Evolutionary conservation across 2,113 vertebrate species (phyloP).

Genomic region (Phaetusa simplex): DNA sequence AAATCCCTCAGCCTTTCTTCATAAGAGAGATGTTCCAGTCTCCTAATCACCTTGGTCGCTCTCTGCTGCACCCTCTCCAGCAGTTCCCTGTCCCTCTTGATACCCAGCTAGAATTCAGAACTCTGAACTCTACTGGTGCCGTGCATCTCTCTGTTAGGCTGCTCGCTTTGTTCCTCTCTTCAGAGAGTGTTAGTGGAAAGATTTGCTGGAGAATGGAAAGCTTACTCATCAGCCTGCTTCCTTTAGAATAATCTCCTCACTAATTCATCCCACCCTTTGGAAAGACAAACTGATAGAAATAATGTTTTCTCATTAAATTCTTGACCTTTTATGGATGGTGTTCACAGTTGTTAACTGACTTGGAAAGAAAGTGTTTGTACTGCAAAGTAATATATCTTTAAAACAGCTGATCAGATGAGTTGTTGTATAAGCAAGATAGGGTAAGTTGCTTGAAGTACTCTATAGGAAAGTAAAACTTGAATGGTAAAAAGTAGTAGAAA

Average conservation of each 20-base stretch:
- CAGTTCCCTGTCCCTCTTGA: neutral
- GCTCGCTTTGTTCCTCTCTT: neutral
- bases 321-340: neutral
- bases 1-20: too few species aligned
- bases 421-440: neutral
- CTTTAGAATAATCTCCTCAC: neutral
- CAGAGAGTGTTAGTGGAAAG: neutral
- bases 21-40: too few species aligned
- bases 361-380: neutral
- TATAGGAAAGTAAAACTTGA: neutral
- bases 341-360: neutral
- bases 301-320: constrained; percentile 10
- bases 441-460: neutral
- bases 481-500: neutral
- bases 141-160: neutral
- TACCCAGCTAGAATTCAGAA: neutral
- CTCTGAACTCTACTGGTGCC: neutral
- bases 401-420: neutral
- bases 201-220: neutral
- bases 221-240: constrained; percentile 9
- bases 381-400: neutral
- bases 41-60: too few species aligned
- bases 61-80: too few species aligned
- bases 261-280: constrained; percentile 10
- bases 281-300: constrained; percentile 7